Percentiles rank a stretch among this genome's conserved stretches.
phyloP scores from a whole-genome alignment of 1,140 invertebrate species.

The Cydia amplana region DNA sequence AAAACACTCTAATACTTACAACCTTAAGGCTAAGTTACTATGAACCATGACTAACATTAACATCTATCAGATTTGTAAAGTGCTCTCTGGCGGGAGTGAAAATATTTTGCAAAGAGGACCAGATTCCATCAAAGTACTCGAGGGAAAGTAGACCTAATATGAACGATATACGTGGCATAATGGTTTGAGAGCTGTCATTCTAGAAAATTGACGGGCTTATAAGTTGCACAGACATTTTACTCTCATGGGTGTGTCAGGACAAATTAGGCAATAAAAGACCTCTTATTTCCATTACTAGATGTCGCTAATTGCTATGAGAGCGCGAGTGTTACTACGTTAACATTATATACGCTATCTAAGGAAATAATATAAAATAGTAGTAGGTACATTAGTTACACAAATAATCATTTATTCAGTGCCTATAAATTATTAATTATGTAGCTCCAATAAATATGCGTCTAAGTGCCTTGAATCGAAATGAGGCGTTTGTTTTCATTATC shows the following conservation, averaged over 20 bases:
- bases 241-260: not conserved
- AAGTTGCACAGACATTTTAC: not conserved
- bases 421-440: not conserved
- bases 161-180: not conserved
- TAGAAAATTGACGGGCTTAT: not conserved
- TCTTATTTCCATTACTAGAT: not conserved
- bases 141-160: not conserved
- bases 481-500: not conserved
- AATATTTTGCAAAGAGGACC: not conserved
- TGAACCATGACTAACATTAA: not conserved
- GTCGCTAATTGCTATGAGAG: not conserved
- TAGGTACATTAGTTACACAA: not conserved
- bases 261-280: constrained; percentile 3
- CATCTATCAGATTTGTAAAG: constrained; percentile 11
- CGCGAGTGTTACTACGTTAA: not conserved
- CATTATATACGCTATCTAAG: too few species aligned
- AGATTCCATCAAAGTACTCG: not conserved
- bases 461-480: not conserved
- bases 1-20: not conserved
- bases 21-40: not conserved
- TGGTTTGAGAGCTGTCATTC: not conserved
- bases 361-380: not conserved
- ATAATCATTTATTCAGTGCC: not conserved
- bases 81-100: not conserved
- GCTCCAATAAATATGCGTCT: not conserved